These are phyloP conservation scores for Xenopus borealis DNA, from an alignment of 2,113 vertebrate species.

Conservation along the genomic window DNA sequence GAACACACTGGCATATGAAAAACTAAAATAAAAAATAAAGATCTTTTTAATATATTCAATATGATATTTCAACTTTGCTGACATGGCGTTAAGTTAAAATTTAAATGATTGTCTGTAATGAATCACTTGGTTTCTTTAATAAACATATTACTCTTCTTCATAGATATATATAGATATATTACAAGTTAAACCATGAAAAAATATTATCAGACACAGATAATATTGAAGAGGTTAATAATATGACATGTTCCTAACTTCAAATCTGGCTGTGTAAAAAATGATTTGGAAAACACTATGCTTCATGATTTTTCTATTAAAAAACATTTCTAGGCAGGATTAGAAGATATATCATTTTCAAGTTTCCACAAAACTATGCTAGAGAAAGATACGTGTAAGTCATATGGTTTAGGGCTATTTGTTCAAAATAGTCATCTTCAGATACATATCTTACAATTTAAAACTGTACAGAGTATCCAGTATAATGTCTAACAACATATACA, in stretches of 20 bases:
- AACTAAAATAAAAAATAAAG: constrained; percentile 44
- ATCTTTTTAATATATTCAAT: constrained; percentile 63
- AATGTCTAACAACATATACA: constrained; percentile 62
- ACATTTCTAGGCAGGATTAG: constrained; percentile 65
- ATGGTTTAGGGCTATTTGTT: constrained; percentile 58
- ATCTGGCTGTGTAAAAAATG: constrained; percentile 51
- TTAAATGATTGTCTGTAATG: constrained; percentile 55
- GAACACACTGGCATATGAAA: constrained; percentile 46
- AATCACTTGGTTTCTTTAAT: constrained; percentile 54
- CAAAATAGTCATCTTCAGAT: constrained; percentile 71
- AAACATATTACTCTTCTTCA: constrained; percentile 55
- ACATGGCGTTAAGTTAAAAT: constrained; percentile 60
- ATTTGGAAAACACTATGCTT: constrained; percentile 54
- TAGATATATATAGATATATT: constrained; percentile 52
- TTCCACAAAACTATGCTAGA: constrained; percentile 64
- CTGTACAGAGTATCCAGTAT: constrained; percentile 75
- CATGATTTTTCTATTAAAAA: constrained; percentile 58
- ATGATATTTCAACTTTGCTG: constrained; percentile 52
- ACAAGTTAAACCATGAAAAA: constrained; percentile 59
- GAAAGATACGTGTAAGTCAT: constrained; percentile 60
- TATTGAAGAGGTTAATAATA: constrained; percentile 57
- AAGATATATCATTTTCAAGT: constrained; percentile 57
- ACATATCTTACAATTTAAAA: constrained; percentile 75
- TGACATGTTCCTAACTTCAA: constrained; percentile 58
- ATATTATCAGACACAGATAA: constrained; percentile 60